Evolutionary conservation across 2,888 invertebrate species (phyloP).

Genomic region (Blastobasis adustella): DNA sequence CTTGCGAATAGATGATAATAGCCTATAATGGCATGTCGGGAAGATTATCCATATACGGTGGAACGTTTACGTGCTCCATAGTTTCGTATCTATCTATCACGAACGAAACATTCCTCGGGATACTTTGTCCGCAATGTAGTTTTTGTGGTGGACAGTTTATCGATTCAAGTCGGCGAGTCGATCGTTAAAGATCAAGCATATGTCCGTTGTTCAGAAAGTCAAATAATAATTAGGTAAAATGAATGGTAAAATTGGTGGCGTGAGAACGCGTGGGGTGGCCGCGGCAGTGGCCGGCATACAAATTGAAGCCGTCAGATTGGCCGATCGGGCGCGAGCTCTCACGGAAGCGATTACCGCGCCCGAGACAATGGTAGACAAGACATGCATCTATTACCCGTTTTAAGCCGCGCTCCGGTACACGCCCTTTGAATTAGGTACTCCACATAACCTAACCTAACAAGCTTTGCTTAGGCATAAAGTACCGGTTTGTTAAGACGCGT

Average conservation of each 20-base stretch:
- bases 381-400: conserved; percentile 70
- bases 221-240: conserved; percentile 65
- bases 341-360: conserved; percentile 64
- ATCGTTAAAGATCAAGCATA: too few species aligned
- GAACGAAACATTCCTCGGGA: background rate
- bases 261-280: conserved; percentile 65
- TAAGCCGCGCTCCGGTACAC: conserved; percentile 44
- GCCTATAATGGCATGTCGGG: conserved; percentile 25
- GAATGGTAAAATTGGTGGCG: conserved; percentile 38
- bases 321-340: conserved; percentile 51
- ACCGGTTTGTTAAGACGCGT: too few species aligned
- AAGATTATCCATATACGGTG: conserved; percentile 25
- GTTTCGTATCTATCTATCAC: background rate
- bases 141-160: background rate
- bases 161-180: background rate
- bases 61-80: conserved; percentile 16
- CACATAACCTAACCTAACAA: too few species aligned
- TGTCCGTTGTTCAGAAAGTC: conserved; percentile 25
- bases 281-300: conserved; percentile 48
- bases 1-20: conserved; percentile 31
- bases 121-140: background rate
- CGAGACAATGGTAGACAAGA: conserved; percentile 68
- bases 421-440: conserved; percentile 36
- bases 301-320: conserved; percentile 54
- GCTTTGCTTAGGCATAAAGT: too few species aligned